Percentiles rank a stretch among this genome's conserved stretches.
phyloP scores from a whole-genome alignment of 2,888 invertebrate species.

The Euzetes globulus region DNA sequence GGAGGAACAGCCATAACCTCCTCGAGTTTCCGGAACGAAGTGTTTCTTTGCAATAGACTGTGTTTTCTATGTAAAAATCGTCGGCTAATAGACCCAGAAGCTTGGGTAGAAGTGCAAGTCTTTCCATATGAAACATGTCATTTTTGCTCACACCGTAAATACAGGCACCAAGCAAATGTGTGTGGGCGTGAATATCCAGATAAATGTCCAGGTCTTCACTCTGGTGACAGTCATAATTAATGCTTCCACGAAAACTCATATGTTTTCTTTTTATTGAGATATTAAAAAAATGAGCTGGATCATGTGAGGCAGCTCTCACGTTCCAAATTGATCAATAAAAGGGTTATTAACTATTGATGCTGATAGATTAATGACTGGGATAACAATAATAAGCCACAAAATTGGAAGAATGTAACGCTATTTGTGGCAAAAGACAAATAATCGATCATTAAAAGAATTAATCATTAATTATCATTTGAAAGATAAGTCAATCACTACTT shows the following conservation, averaged over 20 bases:
- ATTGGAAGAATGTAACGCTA: not conserved
- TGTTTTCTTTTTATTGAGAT: no score
- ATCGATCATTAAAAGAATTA: not conserved
- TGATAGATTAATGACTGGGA: no score
- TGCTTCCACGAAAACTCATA: not conserved
- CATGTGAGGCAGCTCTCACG: no score
- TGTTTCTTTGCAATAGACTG: conserved; percentile 85
- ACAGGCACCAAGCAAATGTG: conserved; percentile 84
- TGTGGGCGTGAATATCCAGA: conserved; percentile 88
- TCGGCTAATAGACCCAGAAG: conserved; percentile 76
- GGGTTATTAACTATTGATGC: no score
- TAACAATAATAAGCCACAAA: not conserved
- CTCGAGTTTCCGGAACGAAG: conserved; percentile 78
- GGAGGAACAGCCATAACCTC: conserved; percentile 49
- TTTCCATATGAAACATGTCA: conserved; percentile 83
- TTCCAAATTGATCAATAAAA: no score
- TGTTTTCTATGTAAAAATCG: conserved; percentile 75
- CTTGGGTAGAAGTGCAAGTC: conserved; percentile 91
- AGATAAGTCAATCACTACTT: not conserved
- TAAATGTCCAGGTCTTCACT: conserved; percentile 78
- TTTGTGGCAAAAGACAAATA: not conserved
- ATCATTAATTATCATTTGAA: not conserved
- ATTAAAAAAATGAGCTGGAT: no score
- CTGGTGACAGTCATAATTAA: conserved; percentile 43
- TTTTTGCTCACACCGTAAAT: conserved; percentile 90